phyloP scores from a whole-genome alignment of 92 coral and sea anemone genomes.

The Epizoanthus fatuus region DNA sequence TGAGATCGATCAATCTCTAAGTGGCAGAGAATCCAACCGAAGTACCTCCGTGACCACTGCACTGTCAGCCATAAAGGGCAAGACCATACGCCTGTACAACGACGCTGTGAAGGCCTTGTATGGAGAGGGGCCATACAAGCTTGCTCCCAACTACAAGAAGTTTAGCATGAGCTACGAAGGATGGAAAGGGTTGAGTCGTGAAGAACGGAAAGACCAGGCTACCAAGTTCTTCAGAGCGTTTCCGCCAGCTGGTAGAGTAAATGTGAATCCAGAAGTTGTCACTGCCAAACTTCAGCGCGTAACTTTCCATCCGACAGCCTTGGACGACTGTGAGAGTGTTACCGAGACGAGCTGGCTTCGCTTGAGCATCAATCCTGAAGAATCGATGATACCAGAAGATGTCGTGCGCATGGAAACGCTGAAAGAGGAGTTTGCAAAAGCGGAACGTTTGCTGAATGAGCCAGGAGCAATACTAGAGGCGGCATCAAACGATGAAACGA shows the following conservation, averaged over 20 bases:
- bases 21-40: conserved; percentile 22
- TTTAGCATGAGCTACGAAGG: conserved; percentile 37
- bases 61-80: conserved; percentile 47
- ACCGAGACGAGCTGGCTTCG: conserved; percentile 1
- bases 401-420: conserved; percentile 30
- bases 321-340: neutral
- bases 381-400: conserved; percentile 52
- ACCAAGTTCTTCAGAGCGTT: conserved; percentile 37
- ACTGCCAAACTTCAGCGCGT: neutral
- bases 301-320: too few relatives aligned
- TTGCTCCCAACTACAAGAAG: conserved; percentile 20
- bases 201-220: conserved; percentile 22
- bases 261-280: neutral
- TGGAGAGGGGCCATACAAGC: conserved; percentile 58
- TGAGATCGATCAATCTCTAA: conserved; percentile 40
- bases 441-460: conserved; percentile 52
- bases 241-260: conserved; percentile 8
- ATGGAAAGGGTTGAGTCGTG: conserved; percentile 48
- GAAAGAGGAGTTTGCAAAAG: conserved; percentile 50
- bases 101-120: conserved; percentile 58
- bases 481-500: conserved; percentile 45
- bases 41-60: conserved; percentile 50
- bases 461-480: conserved; percentile 58
- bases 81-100: conserved; percentile 45
- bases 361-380: conserved; percentile 56